Evolutionary conservation across 2,888 invertebrate species (phyloP).

Genomic region (Eurois occulta): DNA sequence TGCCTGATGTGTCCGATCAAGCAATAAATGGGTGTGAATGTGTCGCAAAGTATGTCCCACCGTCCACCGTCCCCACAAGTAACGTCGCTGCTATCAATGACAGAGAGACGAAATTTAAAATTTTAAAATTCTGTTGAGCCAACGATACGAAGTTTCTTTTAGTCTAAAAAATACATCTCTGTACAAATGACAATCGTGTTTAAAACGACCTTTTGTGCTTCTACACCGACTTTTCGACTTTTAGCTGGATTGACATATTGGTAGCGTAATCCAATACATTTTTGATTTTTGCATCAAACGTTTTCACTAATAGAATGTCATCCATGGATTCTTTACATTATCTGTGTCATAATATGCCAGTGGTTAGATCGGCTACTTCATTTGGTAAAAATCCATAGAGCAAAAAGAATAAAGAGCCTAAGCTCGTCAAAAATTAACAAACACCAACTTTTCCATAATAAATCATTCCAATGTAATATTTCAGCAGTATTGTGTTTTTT

Average conservation of each 20-base stretch:
- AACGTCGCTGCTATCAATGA: neutral
- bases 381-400: neutral
- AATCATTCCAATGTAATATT: constrained; percentile 22
- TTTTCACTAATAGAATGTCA: neutral
- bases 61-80: neutral
- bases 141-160: neutral
- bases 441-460: neutral
- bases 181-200: neutral
- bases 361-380: neutral
- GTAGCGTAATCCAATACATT: neutral
- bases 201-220: neutral
- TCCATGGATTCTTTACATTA: neutral
- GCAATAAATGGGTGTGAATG: neutral
- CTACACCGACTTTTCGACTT: neutral
- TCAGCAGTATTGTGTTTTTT: too few relatives aligned
- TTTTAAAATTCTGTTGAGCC: neutral
- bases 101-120: neutral
- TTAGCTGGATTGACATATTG: neutral
- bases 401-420: too few relatives aligned
- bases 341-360: neutral
- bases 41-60: neutral
- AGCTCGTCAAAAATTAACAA: neutral
- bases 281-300: neutral
- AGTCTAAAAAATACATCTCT: neutral
- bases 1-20: neutral